phyloP scores from a whole-genome alignment of 2,888 invertebrate species.

The Sinodicranocentrus sp. region DNA sequence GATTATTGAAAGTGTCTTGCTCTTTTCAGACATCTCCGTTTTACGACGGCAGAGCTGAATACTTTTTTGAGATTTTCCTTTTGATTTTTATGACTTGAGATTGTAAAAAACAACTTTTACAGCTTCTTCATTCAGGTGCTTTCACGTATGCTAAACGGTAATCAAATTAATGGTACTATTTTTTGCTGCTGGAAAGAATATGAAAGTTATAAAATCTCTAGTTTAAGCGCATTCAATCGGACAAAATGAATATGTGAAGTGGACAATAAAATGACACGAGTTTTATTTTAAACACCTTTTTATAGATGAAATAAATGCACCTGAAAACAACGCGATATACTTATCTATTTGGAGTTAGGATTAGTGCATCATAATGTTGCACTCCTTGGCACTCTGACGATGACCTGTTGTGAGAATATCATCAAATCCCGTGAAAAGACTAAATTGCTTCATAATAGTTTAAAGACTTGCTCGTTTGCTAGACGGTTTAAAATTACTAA shows the following conservation, averaged over 20 bases:
- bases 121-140: not conserved
- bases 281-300: no score
- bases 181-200: not conserved
- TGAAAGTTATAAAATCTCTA: not conserved
- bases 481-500: slow-evolving; percentile 48
- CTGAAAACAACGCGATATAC: not conserved
- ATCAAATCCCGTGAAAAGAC: slow-evolving; percentile 64
- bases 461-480: slow-evolving; percentile 57
- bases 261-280: no score
- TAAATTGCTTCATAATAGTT: slow-evolving; percentile 48
- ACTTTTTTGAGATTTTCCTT: no score
- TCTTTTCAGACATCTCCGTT: no score
- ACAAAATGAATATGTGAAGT: no score
- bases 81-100: no score
- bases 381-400: slow-evolving; percentile 48
- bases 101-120: not conserved
- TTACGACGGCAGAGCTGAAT: no score
- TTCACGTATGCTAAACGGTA: no score
- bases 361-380: slow-evolving; percentile 48
- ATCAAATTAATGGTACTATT: not conserved
- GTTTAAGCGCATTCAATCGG: no score
- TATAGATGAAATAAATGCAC: no score
- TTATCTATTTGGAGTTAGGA: not conserved
- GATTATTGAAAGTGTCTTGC: no score
- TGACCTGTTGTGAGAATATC: slow-evolving; percentile 60